Conservation (phyloP, 2,888 invertebrate species). For the Eupithecia abbreviata region DNA sequence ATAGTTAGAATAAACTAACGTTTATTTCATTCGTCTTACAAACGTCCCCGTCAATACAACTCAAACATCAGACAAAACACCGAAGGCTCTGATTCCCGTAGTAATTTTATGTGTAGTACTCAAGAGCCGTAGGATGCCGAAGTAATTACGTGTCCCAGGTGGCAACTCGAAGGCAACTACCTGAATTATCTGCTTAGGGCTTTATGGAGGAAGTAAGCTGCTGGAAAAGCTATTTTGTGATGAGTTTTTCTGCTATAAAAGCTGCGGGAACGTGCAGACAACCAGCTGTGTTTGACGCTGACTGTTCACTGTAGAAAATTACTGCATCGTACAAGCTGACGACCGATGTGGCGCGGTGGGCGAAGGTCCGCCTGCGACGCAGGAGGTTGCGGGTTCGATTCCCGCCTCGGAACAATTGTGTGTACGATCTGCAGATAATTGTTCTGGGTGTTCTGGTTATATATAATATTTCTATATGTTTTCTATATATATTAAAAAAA, state of each 20-base stretch:
- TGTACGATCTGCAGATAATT: too few relatives aligned
- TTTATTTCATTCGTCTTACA: not conserved
- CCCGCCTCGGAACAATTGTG: too few relatives aligned
- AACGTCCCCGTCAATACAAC: not conserved
- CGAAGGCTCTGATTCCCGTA: conserved; percentile 38
- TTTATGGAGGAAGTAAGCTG: conserved; percentile 52
- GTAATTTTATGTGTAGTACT: conserved; percentile 54
- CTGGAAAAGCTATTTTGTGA: conserved; percentile 47
- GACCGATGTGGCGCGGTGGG: too few relatives aligned
- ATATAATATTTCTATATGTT: too few relatives aligned
- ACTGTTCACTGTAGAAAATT: not conserved
- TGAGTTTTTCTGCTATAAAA: conserved; percentile 2
- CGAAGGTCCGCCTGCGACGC: too few relatives aligned
- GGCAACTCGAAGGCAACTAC: conserved; percentile 71
- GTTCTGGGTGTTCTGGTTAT: too few relatives aligned
- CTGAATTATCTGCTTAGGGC: conserved; percentile 76
- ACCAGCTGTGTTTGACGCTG: not conserved
- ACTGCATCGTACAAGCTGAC: too few relatives aligned
- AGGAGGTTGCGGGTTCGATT: too few relatives aligned
- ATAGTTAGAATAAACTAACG: not conserved
- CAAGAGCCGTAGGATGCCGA: conserved; percentile 54
- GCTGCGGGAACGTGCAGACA: not conserved
- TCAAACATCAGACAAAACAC: conserved; percentile 7
- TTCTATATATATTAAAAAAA: too few relatives aligned
- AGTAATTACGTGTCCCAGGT: conserved; percentile 77